A percentile compares a stretch with the other conserved stretches of the same genome.
Evolutionary conservation across 2,113 vertebrate species (phyloP).

Genomic region (Fulica atra): DNA sequence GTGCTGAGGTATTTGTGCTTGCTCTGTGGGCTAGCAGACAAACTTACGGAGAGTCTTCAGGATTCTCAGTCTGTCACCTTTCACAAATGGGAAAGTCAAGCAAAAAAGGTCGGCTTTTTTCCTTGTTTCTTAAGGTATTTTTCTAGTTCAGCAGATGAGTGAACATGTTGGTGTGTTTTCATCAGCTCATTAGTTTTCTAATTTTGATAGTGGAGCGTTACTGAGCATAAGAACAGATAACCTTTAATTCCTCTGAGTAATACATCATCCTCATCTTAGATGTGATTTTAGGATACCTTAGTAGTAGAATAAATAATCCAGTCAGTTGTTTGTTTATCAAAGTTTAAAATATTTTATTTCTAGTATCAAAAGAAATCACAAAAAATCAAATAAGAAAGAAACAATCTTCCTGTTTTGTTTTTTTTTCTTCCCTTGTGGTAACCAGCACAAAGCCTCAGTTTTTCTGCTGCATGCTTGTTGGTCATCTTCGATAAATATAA

Average conservation of each 20-base stretch:
- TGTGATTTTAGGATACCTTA: background rate
- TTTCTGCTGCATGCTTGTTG: background rate
- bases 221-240: background rate
- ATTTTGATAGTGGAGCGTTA: background rate
- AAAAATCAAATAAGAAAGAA: background rate
- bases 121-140: constrained; percentile 17
- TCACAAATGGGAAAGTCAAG: background rate
- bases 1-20: background rate
- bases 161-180: constrained; percentile 11
- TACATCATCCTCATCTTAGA: background rate
- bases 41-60: background rate
- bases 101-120: background rate
- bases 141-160: background rate
- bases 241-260: background rate
- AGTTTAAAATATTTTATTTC: background rate
- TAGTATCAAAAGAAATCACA: background rate
- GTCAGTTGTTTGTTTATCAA: background rate
- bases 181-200: constrained; percentile 11
- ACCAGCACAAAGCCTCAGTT: background rate
- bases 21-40: background rate
- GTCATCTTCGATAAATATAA: background rate
- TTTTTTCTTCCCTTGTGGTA: background rate
- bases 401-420: background rate
- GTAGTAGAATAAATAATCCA: background rate
- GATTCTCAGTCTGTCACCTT: constrained; percentile 33